phyloP scores from a whole-genome alignment of 2,113 vertebrate species.

The Neoarius graeffei region DNA sequence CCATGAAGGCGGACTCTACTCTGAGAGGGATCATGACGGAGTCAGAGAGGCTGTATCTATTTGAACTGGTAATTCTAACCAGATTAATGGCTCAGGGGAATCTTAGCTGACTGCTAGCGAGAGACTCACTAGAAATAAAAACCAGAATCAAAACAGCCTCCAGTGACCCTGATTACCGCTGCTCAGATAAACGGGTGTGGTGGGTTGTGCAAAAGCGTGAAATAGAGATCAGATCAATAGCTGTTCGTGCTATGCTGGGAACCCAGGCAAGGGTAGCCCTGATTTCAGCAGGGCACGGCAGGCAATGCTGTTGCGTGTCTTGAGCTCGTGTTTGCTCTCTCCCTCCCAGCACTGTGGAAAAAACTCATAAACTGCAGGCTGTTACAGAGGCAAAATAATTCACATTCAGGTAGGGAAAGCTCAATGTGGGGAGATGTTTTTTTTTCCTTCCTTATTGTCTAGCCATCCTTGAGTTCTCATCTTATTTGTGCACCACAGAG shows the following conservation, averaged over 20 bases:
- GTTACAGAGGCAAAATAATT: slow-evolving; percentile 60
- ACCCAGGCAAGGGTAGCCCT: slow-evolving; percentile 55
- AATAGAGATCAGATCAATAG: slow-evolving; percentile 71
- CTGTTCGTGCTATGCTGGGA: slow-evolving; percentile 64
- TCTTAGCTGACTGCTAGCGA: slow-evolving; percentile 62
- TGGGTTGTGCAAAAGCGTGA: slow-evolving; percentile 69
- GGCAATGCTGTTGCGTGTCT: slow-evolving; percentile 71
- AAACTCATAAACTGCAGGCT: slow-evolving; percentile 74
- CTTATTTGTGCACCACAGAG: slow-evolving; percentile 27
- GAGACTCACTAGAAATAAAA: slow-evolving; percentile 60
- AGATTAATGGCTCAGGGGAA: slow-evolving; percentile 70
- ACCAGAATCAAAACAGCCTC: slow-evolving; percentile 58
- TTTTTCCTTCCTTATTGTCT: slow-evolving; percentile 44
- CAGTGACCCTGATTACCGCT: slow-evolving; percentile 29
- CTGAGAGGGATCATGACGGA: slow-evolving; percentile 57
- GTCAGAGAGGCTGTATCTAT: slow-evolving; percentile 64
- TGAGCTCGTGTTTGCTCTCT: slow-evolving; percentile 69
- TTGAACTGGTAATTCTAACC: slow-evolving; percentile 64
- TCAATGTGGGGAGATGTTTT: slow-evolving; percentile 43
- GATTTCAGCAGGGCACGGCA: slow-evolving; percentile 41
- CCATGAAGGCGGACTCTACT: neutral
- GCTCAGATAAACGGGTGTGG: slow-evolving; percentile 54
- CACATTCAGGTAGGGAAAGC: slow-evolving; percentile 70
- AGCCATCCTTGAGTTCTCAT: slow-evolving; percentile 22
- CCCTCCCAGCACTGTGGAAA: slow-evolving; percentile 67